These are phyloP conservation scores for Pelodytes ibericus DNA, from an alignment of 2,797 vertebrate genomes.

Conservation along the genomic window DNA sequence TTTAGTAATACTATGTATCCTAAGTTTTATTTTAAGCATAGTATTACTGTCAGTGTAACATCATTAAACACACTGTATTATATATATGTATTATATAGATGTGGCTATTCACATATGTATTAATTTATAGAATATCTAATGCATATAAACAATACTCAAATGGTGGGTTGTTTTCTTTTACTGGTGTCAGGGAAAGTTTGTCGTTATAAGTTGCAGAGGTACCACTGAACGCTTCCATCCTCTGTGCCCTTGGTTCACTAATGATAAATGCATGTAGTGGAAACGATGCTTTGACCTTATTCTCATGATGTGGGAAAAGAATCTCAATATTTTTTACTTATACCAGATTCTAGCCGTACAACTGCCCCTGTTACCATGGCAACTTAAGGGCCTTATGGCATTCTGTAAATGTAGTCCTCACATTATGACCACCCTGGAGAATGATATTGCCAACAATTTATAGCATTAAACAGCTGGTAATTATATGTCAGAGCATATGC, in stretches of 20 bases:
- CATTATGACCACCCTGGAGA: constrained; percentile 64
- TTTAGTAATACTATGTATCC: too few relatives aligned
- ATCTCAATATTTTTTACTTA: constrained; percentile 71
- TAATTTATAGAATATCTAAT: too few relatives aligned
- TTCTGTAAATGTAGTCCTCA: constrained; percentile 57
- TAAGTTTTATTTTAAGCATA: too few relatives aligned
- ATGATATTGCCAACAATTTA: constrained; percentile 61
- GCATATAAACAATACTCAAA: too few relatives aligned
- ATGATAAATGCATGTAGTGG: constrained; percentile 81
- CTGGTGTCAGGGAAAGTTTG: neutral
- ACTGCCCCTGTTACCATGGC: constrained; percentile 65
- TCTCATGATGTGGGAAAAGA: constrained; percentile 78
- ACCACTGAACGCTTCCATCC: constrained; percentile 65
- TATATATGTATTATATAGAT: too few relatives aligned
- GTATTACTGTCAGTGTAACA: too few relatives aligned
- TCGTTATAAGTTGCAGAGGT: constrained; percentile 34
- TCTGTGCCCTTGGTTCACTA: constrained; percentile 74
- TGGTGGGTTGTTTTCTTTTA: too few relatives aligned
- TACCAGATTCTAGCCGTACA: constrained; percentile 64
- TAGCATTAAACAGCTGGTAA: constrained; percentile 58
- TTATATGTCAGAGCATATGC: constrained; percentile 60
- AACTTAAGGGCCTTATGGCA: constrained; percentile 56
- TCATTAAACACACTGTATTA: too few relatives aligned
- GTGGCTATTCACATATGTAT: too few relatives aligned
- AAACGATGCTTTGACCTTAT: constrained; percentile 79